Evolutionary conservation across 2,888 invertebrate genomes (phyloP), one percentile per base, ranked within the genome.

Genomic region (Hyppa rectilinea): DNA sequence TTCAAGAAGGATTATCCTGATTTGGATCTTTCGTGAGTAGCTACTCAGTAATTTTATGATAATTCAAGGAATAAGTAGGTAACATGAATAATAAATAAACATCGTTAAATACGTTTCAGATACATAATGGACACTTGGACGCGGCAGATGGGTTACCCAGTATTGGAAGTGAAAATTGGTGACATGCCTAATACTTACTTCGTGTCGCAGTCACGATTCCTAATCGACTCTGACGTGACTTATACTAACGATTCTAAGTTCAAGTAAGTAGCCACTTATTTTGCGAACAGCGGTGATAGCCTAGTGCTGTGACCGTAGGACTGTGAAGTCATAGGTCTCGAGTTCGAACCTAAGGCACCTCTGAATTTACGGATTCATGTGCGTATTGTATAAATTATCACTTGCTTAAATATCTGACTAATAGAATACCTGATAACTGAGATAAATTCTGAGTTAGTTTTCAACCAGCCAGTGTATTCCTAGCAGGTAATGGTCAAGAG

Each of bases 111-210:
- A n/a, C n/a, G n/a, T n/a, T n/a, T 72, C 73, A 96, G 97, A 7
- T 90, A 96, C 50, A 97, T 98, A 72, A 98, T 99, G 98, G 97
- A 98, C 87, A 98, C 98, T 0, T 99, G 98, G 98, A 99, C 98
- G 0, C 96, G 97, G 52, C 99, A 99, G 92, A 98, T 97, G 97
- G 99, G 99, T 0, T 98, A 97, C 86, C 99, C 99, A 0, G 96
- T 99, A 0, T 93, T 99, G 4, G 96, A 94, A 2, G 97, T 98
- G 1, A 89, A 88, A 0, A 94, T 92, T 60, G 92, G 90, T 17
- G 91, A 87, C 74, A 88, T 87, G 66, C 95, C 90, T 10, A 93
- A 96, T 49, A 94, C 92, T 0, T 97, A 96, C 77, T 94, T 94
- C 6, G 92, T 98, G 5, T 97, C 96, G 0, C 99, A 99, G 88